Percentiles rank a stretch among this genome's conserved stretches.
Evolutionary conservation across 2,888 invertebrate species (phyloP).

Genomic region (Cryptosula pallasiana): DNA sequence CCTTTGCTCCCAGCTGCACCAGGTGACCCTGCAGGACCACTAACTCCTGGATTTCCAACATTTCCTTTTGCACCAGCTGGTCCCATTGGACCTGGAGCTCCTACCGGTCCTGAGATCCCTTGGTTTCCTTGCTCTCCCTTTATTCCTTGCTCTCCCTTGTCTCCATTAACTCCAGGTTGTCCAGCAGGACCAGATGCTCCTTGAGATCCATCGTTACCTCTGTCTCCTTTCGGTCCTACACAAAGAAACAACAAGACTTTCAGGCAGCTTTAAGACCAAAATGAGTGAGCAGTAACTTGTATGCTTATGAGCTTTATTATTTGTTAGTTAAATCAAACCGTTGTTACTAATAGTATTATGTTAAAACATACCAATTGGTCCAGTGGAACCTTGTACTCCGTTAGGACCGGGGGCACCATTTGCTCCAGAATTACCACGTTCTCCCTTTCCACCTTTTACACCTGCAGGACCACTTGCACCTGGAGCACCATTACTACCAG

Average conservation of each 20-base stretch:
- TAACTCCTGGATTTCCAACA: background rate
- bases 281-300: no score
- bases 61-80: slow-evolving; percentile 3
- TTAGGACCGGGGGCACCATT: background rate
- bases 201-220: background rate
- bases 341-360: background rate
- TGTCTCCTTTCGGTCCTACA: slow-evolving; percentile 1
- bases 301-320: no score
- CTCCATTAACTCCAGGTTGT: background rate
- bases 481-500: background rate
- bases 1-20: background rate
- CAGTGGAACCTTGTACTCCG: background rate
- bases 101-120: background rate
- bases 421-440: background rate
- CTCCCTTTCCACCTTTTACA: background rate
- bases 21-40: background rate
- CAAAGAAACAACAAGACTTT: no score
- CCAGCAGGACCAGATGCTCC: slow-evolving; percentile 16
- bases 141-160: background rate
- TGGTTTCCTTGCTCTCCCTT: background rate
- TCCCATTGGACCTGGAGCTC: background rate
- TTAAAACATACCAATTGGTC: background rate
- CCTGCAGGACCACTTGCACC: background rate
- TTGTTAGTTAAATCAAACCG: no score
- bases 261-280: no score